Percentiles rank a stretch among this genome's conserved stretches.
Conservation (phyloP, 2,888 invertebrate species). For the Ochropleura plecta region DNA sequence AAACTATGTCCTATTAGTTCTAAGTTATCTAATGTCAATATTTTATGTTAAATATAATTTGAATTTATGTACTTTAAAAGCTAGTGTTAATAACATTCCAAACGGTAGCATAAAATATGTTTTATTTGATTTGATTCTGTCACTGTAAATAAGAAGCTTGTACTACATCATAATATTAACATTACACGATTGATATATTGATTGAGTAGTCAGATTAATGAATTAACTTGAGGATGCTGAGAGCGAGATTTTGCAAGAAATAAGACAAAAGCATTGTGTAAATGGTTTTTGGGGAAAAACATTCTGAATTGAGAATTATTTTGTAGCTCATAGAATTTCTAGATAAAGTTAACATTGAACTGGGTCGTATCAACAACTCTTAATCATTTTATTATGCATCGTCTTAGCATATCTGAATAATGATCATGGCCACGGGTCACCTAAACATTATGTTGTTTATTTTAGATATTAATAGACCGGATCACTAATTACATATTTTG, state of each 20-base stretch:
- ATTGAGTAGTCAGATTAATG: background rate
- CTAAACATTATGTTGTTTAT: slow-evolving; percentile 73
- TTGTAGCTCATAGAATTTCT: slow-evolving; percentile 36
- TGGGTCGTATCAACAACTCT: slow-evolving; percentile 68
- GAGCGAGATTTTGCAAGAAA: slow-evolving; percentile 5
- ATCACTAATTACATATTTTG: slow-evolving; percentile 66
- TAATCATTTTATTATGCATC: slow-evolving; percentile 76
- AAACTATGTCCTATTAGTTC: slow-evolving; percentile 38
- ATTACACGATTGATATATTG: background rate
- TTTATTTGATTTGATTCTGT: slow-evolving; percentile 30
- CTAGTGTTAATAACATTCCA: slow-evolving; percentile 5
- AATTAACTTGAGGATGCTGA: background rate
- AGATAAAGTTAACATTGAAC: slow-evolving; percentile 70
- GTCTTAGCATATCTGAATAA: slow-evolving; percentile 80
- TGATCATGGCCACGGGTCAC: slow-evolving; percentile 79
- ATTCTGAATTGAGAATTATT: slow-evolving; percentile 7
- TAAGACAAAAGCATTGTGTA: background rate
- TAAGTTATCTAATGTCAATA: slow-evolving; percentile 27
- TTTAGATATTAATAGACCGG: slow-evolving; percentile 67
- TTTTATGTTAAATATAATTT: slow-evolving; percentile 34
- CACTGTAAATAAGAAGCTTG: slow-evolving; percentile 21
- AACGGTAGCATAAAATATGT: slow-evolving; percentile 21
- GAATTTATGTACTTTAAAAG: slow-evolving; percentile 10
- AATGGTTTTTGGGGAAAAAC: slow-evolving; percentile 20
- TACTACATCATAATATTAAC: background rate